These are phyloP conservation scores for Carcina quercana DNA, from an alignment of 2,888 invertebrate species.

Conservation along the genomic window DNA sequence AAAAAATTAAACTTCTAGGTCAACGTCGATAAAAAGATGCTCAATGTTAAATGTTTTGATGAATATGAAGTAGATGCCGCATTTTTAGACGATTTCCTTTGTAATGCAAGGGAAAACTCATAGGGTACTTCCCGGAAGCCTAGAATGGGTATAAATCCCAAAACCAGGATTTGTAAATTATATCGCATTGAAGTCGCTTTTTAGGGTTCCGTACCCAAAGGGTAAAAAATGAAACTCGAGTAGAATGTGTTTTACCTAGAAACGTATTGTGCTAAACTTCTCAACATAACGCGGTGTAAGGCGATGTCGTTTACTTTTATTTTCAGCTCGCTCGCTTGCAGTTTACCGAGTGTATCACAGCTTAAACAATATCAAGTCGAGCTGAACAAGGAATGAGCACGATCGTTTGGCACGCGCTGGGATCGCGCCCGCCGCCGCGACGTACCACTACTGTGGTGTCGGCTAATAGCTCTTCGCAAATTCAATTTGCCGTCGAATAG, in stretches of 20 bases:
- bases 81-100: no score
- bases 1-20: no score
- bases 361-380: slow-evolving; percentile 42
- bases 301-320: slow-evolving; percentile 33
- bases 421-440: slow-evolving; percentile 30
- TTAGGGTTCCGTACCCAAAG: no score
- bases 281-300: slow-evolving; percentile 19
- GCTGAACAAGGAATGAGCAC: slow-evolving; percentile 34
- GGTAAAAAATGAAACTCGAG: no score
- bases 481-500: slow-evolving; percentile 68
- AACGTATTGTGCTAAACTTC: slow-evolving; percentile 10
- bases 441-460: slow-evolving; percentile 55
- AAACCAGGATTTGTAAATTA: no score
- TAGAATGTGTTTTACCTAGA: slow-evolving; percentile 16
- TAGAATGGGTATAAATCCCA: no score
- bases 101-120: no score
- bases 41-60: no score
- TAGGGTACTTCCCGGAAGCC: no score
- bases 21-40: no score
- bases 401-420: slow-evolving; percentile 52
- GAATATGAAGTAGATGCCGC: no score
- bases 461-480: slow-evolving; percentile 68
- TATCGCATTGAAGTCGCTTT: no score
- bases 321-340: slow-evolving; percentile 29
- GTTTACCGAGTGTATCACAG: slow-evolving; percentile 37